Conservation (phyloP, 2,113 vertebrate genomes). For the Podocnemis expansa region DNA sequence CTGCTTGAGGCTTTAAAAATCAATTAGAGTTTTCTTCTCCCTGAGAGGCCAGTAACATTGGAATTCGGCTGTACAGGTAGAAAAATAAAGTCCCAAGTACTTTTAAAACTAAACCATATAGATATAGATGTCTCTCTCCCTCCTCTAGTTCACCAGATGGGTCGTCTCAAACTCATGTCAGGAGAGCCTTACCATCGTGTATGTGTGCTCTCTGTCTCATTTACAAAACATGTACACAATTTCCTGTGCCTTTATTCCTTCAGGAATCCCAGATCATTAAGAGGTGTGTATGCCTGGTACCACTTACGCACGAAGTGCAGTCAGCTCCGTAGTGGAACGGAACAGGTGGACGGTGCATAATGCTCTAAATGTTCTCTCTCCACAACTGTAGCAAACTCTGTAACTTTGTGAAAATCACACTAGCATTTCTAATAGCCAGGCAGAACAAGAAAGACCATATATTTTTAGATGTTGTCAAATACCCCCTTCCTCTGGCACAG, state of each 20-base stretch:
- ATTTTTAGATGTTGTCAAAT: not conserved
- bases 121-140: too few species aligned
- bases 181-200: not conserved
- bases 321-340: too few species aligned
- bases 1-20: not conserved
- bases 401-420: not conserved
- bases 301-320: rapidly evolving
- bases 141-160: not conserved
- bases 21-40: not conserved
- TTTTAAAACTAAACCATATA: not conserved
- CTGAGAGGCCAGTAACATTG: not conserved
- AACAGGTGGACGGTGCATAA: not conserved
- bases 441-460: not conserved
- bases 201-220: not conserved
- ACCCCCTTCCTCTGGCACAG: not conserved
- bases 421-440: not conserved
- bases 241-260: not conserved
- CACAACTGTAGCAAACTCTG: rapidly evolving
- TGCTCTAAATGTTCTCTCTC: not conserved
- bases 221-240: rapidly evolving
- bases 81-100: not conserved
- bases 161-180: not conserved
- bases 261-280: not conserved
- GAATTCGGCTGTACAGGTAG: not conserved
- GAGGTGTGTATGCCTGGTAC: not conserved